Base-by-base conservation (phyloP, 2,797 vertebrate species). In the Pempheris klunzingeri region DNA sequence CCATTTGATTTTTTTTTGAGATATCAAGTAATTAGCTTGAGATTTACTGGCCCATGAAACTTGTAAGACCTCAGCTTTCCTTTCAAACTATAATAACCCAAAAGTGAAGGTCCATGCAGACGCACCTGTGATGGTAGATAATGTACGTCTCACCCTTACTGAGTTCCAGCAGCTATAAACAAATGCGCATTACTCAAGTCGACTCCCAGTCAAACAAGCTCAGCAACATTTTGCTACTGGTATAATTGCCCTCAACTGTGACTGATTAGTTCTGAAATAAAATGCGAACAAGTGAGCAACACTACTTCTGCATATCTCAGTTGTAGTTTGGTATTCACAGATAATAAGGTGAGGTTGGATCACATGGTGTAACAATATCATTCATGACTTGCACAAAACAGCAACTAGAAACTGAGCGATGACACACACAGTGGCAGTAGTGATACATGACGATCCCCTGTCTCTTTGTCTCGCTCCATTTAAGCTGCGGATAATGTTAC, bases 381-480 rank as follows among this genome's bases (percentile, higher is more conserved):
- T 87, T 83, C 82, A 90, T 91, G 91, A 92, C 89, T 90, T 85
- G 88, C 91, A 92, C 70, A 89, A 88, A 92, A 84, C 49, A 73
- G 88, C 84, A 84, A 89, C 62, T 78, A 87, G 84, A 89, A 85
- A 87, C 86, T 71, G 58, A 79, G 70, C 50, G n/a, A 58, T 50
- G 75, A 84, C 87, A 88, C 87, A 87, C 90, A 74, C 90, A 79
- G 86, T 61, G 59, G 77, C 82, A 68, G 82, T 62, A 52, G 72
- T 82, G 90, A 91, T 92, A 90, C 85, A 79, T 43, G 73, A 68
- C 62, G 59, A 81, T 85, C 83, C 78, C 59, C 71, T 60, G 74
- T 82, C 83, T 84, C 89, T 93, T 93, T 90, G 91, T 93, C 88
- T 90, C 54, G 83, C 89, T 90, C 85, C 85, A 84, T 91, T 93